A percentile compares a stretch with the other conserved stretches of the same genome.
These are phyloP conservation scores for Lindbergichthys nudifrons DNA, from an alignment of 2,797 vertebrate species.

Conservation along the genomic window DNA sequence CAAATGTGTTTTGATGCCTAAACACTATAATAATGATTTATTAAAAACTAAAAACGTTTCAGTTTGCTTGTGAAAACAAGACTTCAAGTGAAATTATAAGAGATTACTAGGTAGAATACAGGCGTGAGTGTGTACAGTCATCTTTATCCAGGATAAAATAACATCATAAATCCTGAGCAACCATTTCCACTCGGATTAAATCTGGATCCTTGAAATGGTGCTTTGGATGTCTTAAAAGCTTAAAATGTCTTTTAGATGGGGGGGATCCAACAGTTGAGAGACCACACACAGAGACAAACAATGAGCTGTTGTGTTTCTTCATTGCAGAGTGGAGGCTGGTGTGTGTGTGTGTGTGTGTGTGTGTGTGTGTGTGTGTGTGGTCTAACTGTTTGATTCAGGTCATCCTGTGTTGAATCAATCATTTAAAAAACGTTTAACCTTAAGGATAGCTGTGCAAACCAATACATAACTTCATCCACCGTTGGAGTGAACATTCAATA, in stretches of 20 bases:
- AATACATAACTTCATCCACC: constrained; percentile 78
- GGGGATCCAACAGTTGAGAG: constrained; percentile 59
- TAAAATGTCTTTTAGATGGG: constrained; percentile 56
- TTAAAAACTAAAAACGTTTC: constrained; percentile 50
- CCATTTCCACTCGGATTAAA: constrained; percentile 66
- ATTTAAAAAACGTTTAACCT: constrained; percentile 62
- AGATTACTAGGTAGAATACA: constrained; percentile 27
- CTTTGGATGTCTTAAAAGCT: constrained; percentile 67
- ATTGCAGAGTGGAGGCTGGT: constrained; percentile 46
- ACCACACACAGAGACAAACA: constrained; percentile 78
- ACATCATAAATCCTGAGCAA: constrained; percentile 53
- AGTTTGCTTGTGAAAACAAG: constrained; percentile 53
- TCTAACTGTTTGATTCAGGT: constrained; percentile 55
- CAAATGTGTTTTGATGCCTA: constrained; percentile 28
- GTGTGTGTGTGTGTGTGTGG: constrained; percentile 59
- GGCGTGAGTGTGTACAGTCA: constrained; percentile 48
- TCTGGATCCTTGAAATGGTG: constrained; percentile 64
- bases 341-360: constrained; percentile 19
- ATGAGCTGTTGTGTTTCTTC: constrained; percentile 68
- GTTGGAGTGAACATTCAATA: constrained; percentile 78
- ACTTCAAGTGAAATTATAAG: constrained; percentile 43
- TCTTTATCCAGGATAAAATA: constrained; percentile 56
- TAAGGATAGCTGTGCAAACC: constrained; percentile 74
- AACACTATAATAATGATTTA: constrained; percentile 28
- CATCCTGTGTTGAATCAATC: constrained; percentile 53